phyloP scores from a whole-genome alignment of 2,888 invertebrate genomes.

The Sinopyrophorus schimmeli region DNA sequence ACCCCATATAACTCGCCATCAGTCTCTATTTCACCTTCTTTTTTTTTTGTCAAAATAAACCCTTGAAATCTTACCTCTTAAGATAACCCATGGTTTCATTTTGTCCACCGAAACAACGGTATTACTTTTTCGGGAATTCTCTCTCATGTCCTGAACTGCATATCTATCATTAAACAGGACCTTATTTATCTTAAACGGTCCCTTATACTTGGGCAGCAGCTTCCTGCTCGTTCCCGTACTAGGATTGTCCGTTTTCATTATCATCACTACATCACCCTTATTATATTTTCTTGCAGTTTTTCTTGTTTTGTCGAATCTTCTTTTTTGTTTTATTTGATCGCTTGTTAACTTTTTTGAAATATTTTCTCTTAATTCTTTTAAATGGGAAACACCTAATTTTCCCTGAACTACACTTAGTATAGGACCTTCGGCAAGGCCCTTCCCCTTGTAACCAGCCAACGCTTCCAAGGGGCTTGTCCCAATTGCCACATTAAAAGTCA shows the following conservation, averaged over 20 bases:
- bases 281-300: not conserved
- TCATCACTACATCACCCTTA: not conserved
- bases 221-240: not conserved
- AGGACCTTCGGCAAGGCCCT: not conserved
- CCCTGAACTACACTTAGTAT: not conserved
- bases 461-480: not conserved
- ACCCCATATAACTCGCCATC: too few relatives aligned
- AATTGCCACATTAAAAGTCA: not conserved
- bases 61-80: too few relatives aligned
- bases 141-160: too few relatives aligned
- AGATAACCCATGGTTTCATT: too few relatives aligned
- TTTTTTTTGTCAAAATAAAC: too few relatives aligned
- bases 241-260: not conserved
- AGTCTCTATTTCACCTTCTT: too few relatives aligned
- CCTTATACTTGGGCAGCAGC: slow-evolving; percentile 4
- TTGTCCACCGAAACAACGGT: too few relatives aligned
- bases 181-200: not conserved
- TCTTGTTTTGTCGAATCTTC: not conserved
- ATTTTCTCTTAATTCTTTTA: not conserved
- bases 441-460: not conserved
- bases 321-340: not conserved
- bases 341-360: not conserved
- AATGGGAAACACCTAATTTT: not conserved
- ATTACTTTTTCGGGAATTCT: too few relatives aligned
- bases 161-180: slow-evolving; percentile 1